A percentile compares a stretch with the other conserved stretches of the same genome.
Evolutionary conservation across 2,113 vertebrate species (phyloP).

Genomic region (Pterophyllum scalare): DNA sequence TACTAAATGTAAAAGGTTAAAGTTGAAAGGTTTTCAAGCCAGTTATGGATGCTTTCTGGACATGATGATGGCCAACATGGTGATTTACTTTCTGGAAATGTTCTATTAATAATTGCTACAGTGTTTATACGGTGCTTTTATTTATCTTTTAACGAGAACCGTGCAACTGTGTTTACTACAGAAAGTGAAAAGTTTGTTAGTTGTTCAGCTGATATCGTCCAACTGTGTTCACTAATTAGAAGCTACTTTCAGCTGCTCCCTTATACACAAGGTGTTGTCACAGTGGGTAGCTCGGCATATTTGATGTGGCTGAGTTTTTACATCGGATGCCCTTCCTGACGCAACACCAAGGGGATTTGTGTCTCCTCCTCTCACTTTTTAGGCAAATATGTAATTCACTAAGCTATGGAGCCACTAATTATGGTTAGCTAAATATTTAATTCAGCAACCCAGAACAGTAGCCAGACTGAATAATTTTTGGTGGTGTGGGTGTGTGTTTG

Average conservation of each 20-base stretch:
- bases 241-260: not conserved
- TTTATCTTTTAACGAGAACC: not conserved
- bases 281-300: not conserved
- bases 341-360: not conserved
- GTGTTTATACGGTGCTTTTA: not conserved
- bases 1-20: not conserved
- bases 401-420: not conserved
- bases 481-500: too few species aligned
- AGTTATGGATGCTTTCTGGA: not conserved
- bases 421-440: not conserved
- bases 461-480: too few species aligned
- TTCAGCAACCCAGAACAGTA: not conserved
- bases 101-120: not conserved
- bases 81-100: not conserved
- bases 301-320: too few species aligned
- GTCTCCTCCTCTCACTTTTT: not conserved
- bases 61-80: not conserved
- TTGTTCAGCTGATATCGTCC: not conserved
- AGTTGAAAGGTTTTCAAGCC: not conserved
- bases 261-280: not conserved
- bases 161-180: not conserved
- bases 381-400: not conserved
- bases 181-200: not conserved
- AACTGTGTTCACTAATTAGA: conserved; percentile 10
- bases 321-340: not conserved